A percentile compares a stretch with the other conserved stretches of the same genome.
These are phyloP conservation scores for Drosophila neonasuta DNA, from an alignment of 2,888 invertebrate species.

Conservation along the genomic window DNA sequence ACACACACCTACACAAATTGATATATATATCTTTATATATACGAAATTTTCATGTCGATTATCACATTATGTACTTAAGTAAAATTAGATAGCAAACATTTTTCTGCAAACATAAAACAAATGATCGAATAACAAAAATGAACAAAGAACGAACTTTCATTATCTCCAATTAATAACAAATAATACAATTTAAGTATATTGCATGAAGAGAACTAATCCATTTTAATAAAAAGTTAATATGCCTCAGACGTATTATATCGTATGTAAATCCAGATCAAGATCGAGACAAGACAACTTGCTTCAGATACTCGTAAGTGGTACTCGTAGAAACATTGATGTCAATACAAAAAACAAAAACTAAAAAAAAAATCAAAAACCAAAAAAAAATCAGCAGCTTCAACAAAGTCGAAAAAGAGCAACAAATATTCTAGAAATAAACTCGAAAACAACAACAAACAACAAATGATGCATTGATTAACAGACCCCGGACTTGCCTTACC, in stretches of 20 bases:
- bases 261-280: conserved; percentile 41
- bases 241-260: conserved; percentile 37
- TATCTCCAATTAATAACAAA: conserved; percentile 42
- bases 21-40: conserved; percentile 24
- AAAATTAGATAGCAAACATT: conserved; percentile 72
- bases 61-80: conserved; percentile 60
- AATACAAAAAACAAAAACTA: conserved; percentile 35
- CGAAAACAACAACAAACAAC: conserved; percentile 27
- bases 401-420: conserved; percentile 38
- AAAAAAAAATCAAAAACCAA: neutral
- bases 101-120: conserved; percentile 53
- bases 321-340: conserved; percentile 60
- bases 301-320: conserved; percentile 51
- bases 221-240: conserved; percentile 60
- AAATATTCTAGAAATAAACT: conserved; percentile 67
- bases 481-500: conserved; percentile 21
- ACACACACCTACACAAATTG: conserved; percentile 1
- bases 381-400: conserved; percentile 47
- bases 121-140: conserved; percentile 4
- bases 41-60: conserved; percentile 69
- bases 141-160: conserved; percentile 37
- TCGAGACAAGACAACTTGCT: conserved; percentile 35
- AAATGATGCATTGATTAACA: conserved; percentile 33
- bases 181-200: conserved; percentile 48
- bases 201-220: conserved; percentile 62